These are phyloP conservation scores for Odontamblyopus lacepedii DNA, from an alignment of 2,797 vertebrate genomes.

Conservation along the genomic window DNA sequence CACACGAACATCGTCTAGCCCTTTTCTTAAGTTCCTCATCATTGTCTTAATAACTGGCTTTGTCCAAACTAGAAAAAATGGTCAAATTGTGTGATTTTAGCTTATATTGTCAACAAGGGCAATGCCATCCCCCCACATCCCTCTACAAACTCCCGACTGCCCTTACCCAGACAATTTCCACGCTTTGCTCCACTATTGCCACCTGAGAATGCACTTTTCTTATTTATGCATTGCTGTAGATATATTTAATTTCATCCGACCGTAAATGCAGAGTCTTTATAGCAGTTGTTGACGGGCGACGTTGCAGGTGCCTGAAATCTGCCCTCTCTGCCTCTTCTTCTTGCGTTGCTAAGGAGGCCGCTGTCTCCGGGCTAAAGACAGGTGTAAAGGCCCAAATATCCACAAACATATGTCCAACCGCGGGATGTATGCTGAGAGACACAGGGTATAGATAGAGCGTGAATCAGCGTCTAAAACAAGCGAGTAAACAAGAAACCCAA, in stretches of 20 bases:
- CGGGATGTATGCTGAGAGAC: conserved; percentile 33
- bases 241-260: not conserved
- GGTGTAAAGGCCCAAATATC: conserved; percentile 28
- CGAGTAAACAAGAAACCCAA: conserved; percentile 68
- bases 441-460: conserved; percentile 50
- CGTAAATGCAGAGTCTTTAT: not conserved
- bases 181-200: not conserved
- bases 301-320: conserved; percentile 29
- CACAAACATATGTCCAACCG: conserved; percentile 42
- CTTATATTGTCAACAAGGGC: too few relatives aligned
- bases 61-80: too few relatives aligned
- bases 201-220: not conserved
- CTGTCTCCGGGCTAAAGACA: conserved; percentile 41
- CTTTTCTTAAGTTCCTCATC: too few relatives aligned
- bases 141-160: too few relatives aligned
- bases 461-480: conserved; percentile 68
- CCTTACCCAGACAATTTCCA: too few relatives aligned
- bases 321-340: conserved; percentile 14
- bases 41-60: too few relatives aligned
- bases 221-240: not conserved
- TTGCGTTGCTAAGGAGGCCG: conserved; percentile 56
- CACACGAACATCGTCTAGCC: too few relatives aligned
- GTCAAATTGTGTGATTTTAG: too few relatives aligned
- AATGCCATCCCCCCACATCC: too few relatives aligned
- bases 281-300: conserved; percentile 6